Evolutionary conservation across 1,140 invertebrate genomes (phyloP).

Genomic region (Sarcophaga bullata): DNA sequence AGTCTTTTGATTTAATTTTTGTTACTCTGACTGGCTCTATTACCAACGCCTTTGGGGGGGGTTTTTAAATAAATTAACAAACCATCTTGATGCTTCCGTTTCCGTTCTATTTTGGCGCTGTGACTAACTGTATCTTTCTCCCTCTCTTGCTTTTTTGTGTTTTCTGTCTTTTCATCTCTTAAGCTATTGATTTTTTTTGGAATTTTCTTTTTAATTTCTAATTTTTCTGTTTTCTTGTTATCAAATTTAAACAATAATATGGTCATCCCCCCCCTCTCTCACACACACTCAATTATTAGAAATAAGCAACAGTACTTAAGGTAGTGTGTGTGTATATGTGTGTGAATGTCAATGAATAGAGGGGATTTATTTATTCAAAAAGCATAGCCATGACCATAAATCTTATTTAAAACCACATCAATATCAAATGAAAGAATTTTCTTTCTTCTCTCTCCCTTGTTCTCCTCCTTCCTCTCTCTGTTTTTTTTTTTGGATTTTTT

Average conservation of each 20-base stretch:
- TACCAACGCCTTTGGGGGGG: not conserved
- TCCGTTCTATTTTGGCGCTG: not conserved
- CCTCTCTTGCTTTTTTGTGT: too few species aligned
- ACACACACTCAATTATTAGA: too few species aligned
- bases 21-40: too few species aligned
- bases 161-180: too few species aligned
- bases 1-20: too few species aligned
- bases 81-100: conserved; percentile 12
- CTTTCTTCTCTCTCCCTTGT: too few species aligned
- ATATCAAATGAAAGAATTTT: not conserved
- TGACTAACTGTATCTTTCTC: not conserved
- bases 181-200: not conserved
- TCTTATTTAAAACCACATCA: conserved; percentile 25
- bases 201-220: not conserved
- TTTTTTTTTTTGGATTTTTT: too few species aligned
- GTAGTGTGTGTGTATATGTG: too few species aligned
- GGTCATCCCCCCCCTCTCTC: too few species aligned
- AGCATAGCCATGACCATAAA: conserved; percentile 3
- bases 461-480: too few species aligned
- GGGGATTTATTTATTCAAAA: not conserved
- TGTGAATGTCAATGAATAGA: not conserved
- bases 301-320: too few species aligned
- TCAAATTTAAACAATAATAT: too few species aligned
- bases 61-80: conserved; percentile 7
- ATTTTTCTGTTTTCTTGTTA: not conserved